phyloP scores from a whole-genome alignment of 2,797 vertebrate genomes.

The Bovichtus diacanthus region DNA sequence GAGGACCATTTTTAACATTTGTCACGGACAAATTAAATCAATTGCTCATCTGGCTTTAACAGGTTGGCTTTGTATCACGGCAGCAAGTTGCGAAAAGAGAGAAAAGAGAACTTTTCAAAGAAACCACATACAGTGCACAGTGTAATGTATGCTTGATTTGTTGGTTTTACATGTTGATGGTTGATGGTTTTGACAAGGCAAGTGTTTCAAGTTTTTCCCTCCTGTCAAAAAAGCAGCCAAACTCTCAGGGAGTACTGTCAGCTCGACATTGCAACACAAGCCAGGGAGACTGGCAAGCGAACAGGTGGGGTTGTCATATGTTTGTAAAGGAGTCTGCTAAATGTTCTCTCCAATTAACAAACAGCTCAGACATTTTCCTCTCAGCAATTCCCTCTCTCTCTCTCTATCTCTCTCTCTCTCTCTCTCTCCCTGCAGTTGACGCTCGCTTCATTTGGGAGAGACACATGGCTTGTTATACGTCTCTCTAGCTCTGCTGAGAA shows the following conservation, averaged over 20 bases:
- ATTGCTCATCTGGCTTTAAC: not conserved
- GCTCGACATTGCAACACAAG: conserved; percentile 56
- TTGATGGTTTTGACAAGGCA: conserved; percentile 58
- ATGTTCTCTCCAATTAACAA: conserved; percentile 77
- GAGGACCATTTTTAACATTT: not conserved
- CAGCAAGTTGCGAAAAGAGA: not conserved
- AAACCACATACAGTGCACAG: not conserved
- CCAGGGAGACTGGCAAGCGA: conserved; percentile 68
- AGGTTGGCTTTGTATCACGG: conserved; percentile 1
- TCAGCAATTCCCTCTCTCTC: conserved; percentile 30
- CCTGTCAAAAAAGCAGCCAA: conserved; percentile 65
- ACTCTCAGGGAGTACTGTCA: conserved; percentile 69
- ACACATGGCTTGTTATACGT: conserved; percentile 56
- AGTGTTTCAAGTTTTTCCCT: conserved; percentile 59
- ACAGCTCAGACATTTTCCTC: conserved; percentile 64
- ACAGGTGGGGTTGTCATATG: conserved; percentile 82
- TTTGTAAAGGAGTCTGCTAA: conserved; percentile 73
- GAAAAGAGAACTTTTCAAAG: conserved; percentile 1
- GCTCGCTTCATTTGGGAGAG: conserved; percentile 44
- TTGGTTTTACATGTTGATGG: conserved; percentile 45
- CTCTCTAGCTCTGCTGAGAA: conserved; percentile 50
- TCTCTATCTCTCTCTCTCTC: not conserved
- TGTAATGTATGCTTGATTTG: conserved; percentile 29
- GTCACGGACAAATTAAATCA: conserved; percentile 7
- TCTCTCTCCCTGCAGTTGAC: conserved; percentile 26